Conservation (phyloP, 2,888 invertebrate species). For the Trimorus sp. region DNA sequence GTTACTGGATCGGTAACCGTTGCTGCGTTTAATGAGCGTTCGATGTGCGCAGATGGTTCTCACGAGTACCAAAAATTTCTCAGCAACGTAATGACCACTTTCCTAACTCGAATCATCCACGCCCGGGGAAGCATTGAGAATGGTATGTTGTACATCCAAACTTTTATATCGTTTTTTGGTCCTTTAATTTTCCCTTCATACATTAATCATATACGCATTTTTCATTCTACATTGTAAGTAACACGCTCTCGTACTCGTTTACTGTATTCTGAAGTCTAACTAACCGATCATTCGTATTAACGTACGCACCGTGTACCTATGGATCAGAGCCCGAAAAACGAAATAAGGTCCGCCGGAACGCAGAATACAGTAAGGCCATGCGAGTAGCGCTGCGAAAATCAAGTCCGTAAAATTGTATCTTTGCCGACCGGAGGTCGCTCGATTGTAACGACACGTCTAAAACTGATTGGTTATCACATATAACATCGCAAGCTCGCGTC, state of each 20-base stretch:
- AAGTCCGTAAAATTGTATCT: constrained; percentile 44
- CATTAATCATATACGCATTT: constrained; percentile 64
- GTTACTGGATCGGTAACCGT: constrained; percentile 5
- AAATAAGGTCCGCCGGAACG: constrained; percentile 8
- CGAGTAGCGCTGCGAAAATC: constrained; percentile 26
- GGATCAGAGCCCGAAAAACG: neutral
- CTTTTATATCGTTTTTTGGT: constrained; percentile 65
- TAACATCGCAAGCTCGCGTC: constrained; percentile 65
- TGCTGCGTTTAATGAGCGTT: too few species aligned
- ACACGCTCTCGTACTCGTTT: constrained; percentile 64
- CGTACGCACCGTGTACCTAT: constrained; percentile 29
- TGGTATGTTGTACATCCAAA: constrained; percentile 75
- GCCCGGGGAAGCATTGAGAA: constrained; percentile 78
- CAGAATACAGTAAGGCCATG: constrained; percentile 57
- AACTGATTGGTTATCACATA: constrained; percentile 61
- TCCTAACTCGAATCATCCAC: constrained; percentile 75
- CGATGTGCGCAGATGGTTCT: constrained; percentile 30
- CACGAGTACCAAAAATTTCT: constrained; percentile 45
- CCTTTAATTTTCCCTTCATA: constrained; percentile 65
- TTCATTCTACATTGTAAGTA: constrained; percentile 63
- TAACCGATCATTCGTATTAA: constrained; percentile 43
- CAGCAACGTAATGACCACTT: constrained; percentile 50
- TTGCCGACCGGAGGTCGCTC: constrained; percentile 48
- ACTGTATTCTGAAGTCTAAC: constrained; percentile 63
- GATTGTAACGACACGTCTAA: constrained; percentile 57